Percentiles rank a stretch among this genome's conserved stretches.
These are phyloP conservation scores for Clytia hemisphaerica DNA, from an alignment of 30 jellyfish, hydroid and myxozoan species.

Conservation along the genomic window DNA sequence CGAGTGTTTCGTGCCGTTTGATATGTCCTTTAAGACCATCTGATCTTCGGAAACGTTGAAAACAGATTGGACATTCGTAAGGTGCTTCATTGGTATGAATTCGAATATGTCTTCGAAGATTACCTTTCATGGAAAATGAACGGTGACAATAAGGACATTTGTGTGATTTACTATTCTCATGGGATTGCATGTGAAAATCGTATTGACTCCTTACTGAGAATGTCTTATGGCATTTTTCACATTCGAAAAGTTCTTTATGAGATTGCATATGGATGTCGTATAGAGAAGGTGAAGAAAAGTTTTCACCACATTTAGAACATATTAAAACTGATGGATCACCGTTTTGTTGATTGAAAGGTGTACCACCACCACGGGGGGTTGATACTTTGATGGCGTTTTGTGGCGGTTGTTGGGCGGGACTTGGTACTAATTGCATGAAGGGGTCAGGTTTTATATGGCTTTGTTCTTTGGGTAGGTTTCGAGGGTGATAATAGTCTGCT, in stretches of 20 bases:
- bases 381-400: not conserved
- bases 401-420: too few relatives aligned
- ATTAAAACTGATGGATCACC: too few relatives aligned
- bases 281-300: conserved; percentile 31
- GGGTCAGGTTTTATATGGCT: too few relatives aligned
- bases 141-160: conserved; percentile 46
- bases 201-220: conserved; percentile 17
- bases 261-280: conserved; percentile 35
- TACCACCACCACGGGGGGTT: not conserved
- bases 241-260: conserved; percentile 22
- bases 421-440: too few relatives aligned
- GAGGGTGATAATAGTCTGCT: too few relatives aligned
- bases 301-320: conserved; percentile 27
- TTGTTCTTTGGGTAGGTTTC: too few relatives aligned
- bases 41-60: conserved; percentile 45
- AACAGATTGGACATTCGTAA: conserved; percentile 41
- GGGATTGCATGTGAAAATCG: conserved; percentile 28
- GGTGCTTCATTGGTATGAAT: conserved; percentile 49
- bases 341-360: not conserved
- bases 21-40: conserved; percentile 41
- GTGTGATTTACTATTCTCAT: conserved; percentile 26
- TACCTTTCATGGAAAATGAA: conserved; percentile 34
- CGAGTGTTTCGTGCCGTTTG: conserved; percentile 41
- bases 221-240: conserved; percentile 30
- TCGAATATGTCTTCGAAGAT: conserved; percentile 33